These are phyloP conservation scores for Perdix hodgsoniae DNA, from an alignment of 2,797 vertebrate species.

Conservation along the genomic window DNA sequence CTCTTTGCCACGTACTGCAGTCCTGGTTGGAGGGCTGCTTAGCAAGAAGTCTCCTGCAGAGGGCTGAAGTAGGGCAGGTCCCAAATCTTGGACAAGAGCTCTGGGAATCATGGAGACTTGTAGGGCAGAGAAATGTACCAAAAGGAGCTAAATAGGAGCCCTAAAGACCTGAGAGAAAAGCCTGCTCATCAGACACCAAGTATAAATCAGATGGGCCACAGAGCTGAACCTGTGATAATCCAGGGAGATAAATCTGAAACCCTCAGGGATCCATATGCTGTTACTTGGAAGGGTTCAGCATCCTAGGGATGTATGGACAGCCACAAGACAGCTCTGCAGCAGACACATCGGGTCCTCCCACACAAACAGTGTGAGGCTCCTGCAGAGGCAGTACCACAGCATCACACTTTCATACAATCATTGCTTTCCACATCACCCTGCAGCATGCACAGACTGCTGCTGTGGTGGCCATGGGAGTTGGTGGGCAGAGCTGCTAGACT, in stretches of 20 bases:
- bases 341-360: background rate
- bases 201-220: background rate
- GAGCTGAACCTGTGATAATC: background rate
- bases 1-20: background rate
- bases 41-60: background rate
- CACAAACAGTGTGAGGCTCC: background rate
- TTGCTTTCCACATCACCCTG: background rate
- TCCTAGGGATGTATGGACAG: background rate
- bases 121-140: background rate
- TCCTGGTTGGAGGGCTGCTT: background rate
- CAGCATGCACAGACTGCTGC: background rate
- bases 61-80: background rate
- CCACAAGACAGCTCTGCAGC: background rate
- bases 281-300: background rate
- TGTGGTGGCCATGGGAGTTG: accelerated
- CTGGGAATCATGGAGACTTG: background rate
- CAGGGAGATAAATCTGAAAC: background rate
- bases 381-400: background rate
- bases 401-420: background rate
- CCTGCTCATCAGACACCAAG: background rate
- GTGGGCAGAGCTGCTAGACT: background rate
- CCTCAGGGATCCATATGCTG: background rate
- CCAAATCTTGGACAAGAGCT: background rate
- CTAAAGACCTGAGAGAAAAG: background rate
- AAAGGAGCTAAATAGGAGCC: background rate